Evolutionary conservation across 2,797 vertebrate genomes (phyloP).

Genomic region (Alcedo atthis): DNA sequence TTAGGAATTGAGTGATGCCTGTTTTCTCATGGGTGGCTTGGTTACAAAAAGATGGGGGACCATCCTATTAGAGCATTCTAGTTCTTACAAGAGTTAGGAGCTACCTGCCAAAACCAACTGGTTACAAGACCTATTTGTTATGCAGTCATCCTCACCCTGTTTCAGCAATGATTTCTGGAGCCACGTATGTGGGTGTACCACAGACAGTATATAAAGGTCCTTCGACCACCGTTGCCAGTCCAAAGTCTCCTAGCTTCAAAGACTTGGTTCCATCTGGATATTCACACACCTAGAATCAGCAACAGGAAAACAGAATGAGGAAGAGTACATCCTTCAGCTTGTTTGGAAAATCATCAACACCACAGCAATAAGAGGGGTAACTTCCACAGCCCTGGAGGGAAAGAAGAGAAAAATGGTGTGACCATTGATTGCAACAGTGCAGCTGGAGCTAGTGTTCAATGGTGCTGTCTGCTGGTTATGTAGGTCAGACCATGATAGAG

Average conservation of each 20-base stretch:
- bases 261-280: slow-evolving; percentile 92
- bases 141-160: slow-evolving; percentile 84
- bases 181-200: slow-evolving; percentile 96
- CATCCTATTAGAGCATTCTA: not conserved
- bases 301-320: not conserved
- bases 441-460: not conserved
- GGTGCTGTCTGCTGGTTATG: not conserved
- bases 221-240: slow-evolving; percentile 93
- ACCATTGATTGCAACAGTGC: not conserved
- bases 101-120: not conserved
- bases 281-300: slow-evolving; percentile 88
- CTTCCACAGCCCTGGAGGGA: not conserved
- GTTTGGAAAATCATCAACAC: not conserved
- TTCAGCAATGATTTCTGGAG: slow-evolving; percentile 97
- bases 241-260: slow-evolving; percentile 96
- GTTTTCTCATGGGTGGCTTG: not conserved
- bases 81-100: not conserved
- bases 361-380: not conserved
- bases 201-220: slow-evolving; percentile 94
- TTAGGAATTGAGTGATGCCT: not conserved
- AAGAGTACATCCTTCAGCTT: not conserved
- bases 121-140: not conserved
- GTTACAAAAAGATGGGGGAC: not conserved
- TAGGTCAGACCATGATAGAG: not conserved
- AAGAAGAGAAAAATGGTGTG: not conserved